A percentile compares a stretch with the other conserved stretches of the same genome.
These are phyloP conservation scores for Sebastes melanostomus DNA, from an alignment of 2,797 vertebrate species.

Conservation along the genomic window DNA sequence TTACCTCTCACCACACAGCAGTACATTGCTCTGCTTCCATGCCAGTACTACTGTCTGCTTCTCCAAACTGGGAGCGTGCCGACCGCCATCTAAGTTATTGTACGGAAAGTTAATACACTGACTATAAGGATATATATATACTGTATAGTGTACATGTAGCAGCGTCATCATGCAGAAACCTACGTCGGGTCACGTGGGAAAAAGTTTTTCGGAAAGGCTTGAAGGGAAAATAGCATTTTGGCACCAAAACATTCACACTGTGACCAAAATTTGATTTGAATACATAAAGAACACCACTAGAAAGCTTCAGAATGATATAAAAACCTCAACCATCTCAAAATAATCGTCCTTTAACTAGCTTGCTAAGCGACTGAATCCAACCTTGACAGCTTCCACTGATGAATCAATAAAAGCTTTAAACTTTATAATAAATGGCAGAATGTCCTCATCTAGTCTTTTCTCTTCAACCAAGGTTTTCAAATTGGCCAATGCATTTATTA, in stretches of 20 bases:
- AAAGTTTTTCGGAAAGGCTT: too few species aligned
- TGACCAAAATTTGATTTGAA: not conserved
- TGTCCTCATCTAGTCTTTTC: not conserved
- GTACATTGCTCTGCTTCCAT: not conserved
- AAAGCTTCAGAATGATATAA: too few species aligned
- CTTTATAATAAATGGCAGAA: not conserved
- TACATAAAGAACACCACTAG: not conserved
- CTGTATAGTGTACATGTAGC: too few species aligned
- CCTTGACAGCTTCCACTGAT: not conserved
- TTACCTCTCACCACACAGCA: not conserved
- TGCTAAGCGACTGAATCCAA: not conserved
- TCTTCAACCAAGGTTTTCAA: not conserved
- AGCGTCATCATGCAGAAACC: too few species aligned
- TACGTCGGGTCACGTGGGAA: too few species aligned
- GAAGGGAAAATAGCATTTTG: too few species aligned
- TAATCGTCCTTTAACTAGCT: not conserved
- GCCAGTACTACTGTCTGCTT: too few species aligned
- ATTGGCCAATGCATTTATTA: not conserved
- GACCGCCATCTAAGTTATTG: too few species aligned
- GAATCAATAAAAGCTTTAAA: not conserved
- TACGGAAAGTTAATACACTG: too few species aligned
- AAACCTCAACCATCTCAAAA: too few species aligned
- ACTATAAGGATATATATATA: too few species aligned
- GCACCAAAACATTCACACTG: not conserved
- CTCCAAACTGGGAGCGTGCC: too few species aligned